These are phyloP conservation scores for Loris lydekkerianus DNA, from an alignment of 2,797 vertebrate genomes.

Conservation along the genomic window DNA sequence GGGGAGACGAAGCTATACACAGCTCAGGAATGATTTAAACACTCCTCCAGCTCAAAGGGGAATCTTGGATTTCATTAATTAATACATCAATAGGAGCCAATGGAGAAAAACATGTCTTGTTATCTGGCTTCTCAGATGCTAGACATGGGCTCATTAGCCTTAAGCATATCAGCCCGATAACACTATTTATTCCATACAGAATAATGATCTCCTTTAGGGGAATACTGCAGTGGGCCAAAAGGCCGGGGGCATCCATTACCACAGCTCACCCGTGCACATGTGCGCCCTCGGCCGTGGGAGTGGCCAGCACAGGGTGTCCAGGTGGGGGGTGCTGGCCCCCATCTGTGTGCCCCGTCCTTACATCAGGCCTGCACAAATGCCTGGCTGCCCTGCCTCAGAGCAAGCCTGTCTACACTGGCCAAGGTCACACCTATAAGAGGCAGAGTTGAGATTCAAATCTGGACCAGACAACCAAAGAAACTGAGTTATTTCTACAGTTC, in stretches of 20 bases:
- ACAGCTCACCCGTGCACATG: conserved; percentile 61
- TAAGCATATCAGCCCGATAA: conserved; percentile 86
- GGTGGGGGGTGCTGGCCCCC: background rate
- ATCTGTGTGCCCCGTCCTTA: background rate
- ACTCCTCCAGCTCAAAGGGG: conserved; percentile 73
- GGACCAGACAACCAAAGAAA: background rate
- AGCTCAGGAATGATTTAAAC: conserved; percentile 72
- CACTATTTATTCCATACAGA: conserved; percentile 88
- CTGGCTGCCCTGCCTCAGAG: background rate
- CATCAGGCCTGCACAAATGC: background rate
- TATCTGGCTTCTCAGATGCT: conserved; percentile 87
- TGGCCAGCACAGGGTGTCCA: rapidly evolving
- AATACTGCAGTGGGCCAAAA: conserved; percentile 76
- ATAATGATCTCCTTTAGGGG: conserved; percentile 86
- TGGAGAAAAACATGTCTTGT: conserved; percentile 86
- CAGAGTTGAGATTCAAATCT: background rate
- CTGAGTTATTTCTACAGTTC: background rate
- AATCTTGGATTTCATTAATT: conserved; percentile 88
- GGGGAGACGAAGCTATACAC: background rate
- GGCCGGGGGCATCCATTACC: conserved; percentile 79
- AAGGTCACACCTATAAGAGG: background rate
- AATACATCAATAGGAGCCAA: conserved; percentile 88
- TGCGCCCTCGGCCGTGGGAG: background rate
- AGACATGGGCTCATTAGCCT: conserved; percentile 89
- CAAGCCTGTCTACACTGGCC: background rate